These are phyloP conservation scores for Thamnophis elegans DNA, from an alignment of 2,797 vertebrate species.

Conservation along the genomic window DNA sequence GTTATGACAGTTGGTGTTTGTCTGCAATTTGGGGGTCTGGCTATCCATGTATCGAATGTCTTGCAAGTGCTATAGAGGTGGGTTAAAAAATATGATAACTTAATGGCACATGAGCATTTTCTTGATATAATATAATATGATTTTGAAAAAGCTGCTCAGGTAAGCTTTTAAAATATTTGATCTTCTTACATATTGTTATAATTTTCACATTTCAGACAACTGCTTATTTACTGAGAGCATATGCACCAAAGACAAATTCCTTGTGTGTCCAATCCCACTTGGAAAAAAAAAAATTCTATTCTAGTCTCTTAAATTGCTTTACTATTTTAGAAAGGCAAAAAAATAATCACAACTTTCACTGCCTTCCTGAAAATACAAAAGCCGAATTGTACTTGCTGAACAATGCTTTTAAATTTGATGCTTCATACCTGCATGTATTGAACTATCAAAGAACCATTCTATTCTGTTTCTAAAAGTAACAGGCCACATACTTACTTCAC, in stretches of 20 bases:
- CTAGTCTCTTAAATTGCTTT: neutral
- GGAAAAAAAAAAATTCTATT: no score
- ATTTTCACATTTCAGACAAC: neutral
- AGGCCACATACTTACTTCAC: neutral
- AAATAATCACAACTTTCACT: neutral
- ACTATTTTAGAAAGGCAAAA: neutral
- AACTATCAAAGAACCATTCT: neutral
- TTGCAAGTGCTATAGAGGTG: neutral
- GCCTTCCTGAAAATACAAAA: neutral
- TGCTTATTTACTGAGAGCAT: neutral
- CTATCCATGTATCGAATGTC: neutral
- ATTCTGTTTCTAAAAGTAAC: neutral
- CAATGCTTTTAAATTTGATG: neutral
- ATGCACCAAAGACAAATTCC: no score
- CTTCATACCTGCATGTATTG: neutral
- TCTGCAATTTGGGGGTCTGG: neutral
- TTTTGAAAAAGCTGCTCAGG: neutral
- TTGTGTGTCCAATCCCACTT: no score
- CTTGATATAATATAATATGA: no score
- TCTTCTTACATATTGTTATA: neutral
- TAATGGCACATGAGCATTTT: neutral
- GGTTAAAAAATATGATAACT: neutral
- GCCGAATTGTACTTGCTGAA: neutral
- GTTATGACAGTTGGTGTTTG: neutral
- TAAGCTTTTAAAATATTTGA: neutral